Evolutionary conservation across 2,888 invertebrate species (phyloP).

Genomic region (Eupithecia subumbrata): DNA sequence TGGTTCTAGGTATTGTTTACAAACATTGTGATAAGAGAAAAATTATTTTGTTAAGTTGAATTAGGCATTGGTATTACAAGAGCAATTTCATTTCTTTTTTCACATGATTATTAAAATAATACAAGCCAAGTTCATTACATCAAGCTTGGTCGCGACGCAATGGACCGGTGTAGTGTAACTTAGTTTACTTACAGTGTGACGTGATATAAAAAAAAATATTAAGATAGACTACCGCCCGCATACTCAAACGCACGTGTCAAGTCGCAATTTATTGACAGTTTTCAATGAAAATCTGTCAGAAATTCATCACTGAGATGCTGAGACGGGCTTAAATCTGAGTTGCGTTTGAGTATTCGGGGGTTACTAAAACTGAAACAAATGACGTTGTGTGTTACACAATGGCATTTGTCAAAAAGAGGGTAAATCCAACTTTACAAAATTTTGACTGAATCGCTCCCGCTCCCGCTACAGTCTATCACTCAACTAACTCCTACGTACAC

Average conservation of each 20-base stretch:
- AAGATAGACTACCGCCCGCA: too few species aligned
- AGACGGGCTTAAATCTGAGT: too few species aligned
- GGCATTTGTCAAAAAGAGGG: background rate
- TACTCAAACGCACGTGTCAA: too few species aligned
- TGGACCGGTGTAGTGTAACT: background rate
- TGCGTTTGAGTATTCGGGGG: too few species aligned
- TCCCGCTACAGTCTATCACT: conserved; percentile 24
- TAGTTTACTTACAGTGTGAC: background rate
- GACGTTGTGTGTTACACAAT: background rate
- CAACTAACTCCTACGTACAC: conserved; percentile 32
- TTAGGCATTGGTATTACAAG: background rate
- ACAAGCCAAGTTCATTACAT: background rate
- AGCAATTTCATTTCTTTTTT: background rate
- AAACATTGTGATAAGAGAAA: background rate
- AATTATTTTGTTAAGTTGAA: background rate
- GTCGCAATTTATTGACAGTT: too few species aligned
- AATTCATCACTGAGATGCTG: too few species aligned
- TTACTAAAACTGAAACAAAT: background rate
- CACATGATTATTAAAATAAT: conserved; percentile 1
- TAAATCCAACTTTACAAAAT: background rate
- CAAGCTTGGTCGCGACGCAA: background rate
- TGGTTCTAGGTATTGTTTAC: background rate
- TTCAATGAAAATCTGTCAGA: too few species aligned
- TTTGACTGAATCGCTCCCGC: background rate
- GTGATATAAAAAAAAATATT: too few species aligned